Evolutionary conservation across 1,140 invertebrate genomes (phyloP).

Genomic region (Dendrolimus punctatus): DNA sequence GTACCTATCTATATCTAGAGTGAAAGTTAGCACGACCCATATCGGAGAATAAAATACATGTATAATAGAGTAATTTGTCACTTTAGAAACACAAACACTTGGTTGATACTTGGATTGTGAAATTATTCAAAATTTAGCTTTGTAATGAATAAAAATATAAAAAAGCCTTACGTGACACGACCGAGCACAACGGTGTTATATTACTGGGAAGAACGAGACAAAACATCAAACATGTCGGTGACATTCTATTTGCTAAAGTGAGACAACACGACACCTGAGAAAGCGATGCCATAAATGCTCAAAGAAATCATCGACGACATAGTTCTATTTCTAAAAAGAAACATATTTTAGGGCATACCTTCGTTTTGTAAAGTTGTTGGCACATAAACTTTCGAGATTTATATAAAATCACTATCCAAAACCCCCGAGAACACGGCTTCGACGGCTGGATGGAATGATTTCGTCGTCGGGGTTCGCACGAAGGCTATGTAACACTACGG

Average conservation of each 20-base stretch:
- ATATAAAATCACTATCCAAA: conserved; percentile 67
- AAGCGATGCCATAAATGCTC: conserved; percentile 71
- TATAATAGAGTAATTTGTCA: conserved; percentile 18
- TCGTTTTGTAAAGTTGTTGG: conserved; percentile 63
- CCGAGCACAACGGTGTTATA: conserved; percentile 71
- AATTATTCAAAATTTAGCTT: conserved; percentile 38
- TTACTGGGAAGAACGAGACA: conserved; percentile 65
- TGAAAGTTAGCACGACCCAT: conserved; percentile 67
- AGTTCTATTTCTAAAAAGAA: conserved; percentile 31
- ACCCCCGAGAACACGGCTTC: conserved; percentile 68
- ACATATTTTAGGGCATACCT: conserved; percentile 43
- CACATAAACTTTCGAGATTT: conserved; percentile 60
- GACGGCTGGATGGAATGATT: conserved; percentile 71
- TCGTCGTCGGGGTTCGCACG: conserved; percentile 70
- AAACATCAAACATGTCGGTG: conserved; percentile 50
- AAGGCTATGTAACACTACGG: conserved; percentile 41
- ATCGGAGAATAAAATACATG: conserved; percentile 22
- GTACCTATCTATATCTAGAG: conserved; percentile 67
- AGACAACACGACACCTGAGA: conserved; percentile 62
- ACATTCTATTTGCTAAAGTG: conserved; percentile 50
- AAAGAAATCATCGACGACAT: conserved; percentile 44
- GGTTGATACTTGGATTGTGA: conserved; percentile 20
- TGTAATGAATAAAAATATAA: conserved; percentile 58
- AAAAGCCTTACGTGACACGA: conserved; percentile 71
- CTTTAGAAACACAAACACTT: conserved; percentile 25